Conservation (phyloP, 2,888 invertebrate genomes). For the Plusia festucae region DNA sequence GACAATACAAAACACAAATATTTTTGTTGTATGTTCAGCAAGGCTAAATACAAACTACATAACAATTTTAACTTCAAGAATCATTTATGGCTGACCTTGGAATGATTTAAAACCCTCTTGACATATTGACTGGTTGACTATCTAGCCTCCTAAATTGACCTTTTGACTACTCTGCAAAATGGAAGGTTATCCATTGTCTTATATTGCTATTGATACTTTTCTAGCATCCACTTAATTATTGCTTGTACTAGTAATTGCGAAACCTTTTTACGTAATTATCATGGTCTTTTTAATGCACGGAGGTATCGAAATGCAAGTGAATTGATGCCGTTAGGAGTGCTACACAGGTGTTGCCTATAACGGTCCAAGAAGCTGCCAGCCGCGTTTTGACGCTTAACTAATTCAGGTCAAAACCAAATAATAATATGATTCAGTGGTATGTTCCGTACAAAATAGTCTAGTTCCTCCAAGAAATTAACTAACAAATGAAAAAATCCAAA, state of each 20-base stretch:
- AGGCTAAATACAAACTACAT: too few species aligned
- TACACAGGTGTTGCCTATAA: neutral
- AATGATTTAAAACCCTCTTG: slow-evolving; percentile 15
- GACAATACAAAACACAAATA: too few species aligned
- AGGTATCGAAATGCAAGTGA: slow-evolving; percentile 20
- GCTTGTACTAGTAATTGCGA: slow-evolving; percentile 43
- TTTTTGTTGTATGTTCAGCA: too few species aligned
- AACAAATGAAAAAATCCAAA: too few species aligned
- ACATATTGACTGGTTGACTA: slow-evolving; percentile 31
- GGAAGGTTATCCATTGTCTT: slow-evolving; percentile 55
- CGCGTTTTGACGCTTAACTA: neutral
- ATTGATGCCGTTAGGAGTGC: slow-evolving; percentile 19
- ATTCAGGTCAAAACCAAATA: slow-evolving; percentile 7
- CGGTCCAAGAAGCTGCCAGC: neutral
- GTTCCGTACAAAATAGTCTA: neutral
- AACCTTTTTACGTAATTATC: slow-evolving; percentile 34
- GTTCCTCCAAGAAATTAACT: too few species aligned
- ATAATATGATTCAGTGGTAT: neutral
- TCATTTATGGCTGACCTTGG: neutral
- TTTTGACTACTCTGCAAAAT: slow-evolving; percentile 48
- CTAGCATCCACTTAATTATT: slow-evolving; percentile 32
- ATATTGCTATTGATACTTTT: slow-evolving; percentile 45
- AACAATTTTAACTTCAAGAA: neutral
- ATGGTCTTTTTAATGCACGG: slow-evolving; percentile 35
- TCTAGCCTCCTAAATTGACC: slow-evolving; percentile 44